Conservation (phyloP, 2,888 invertebrate genomes). For the Ommatoiulus sabulosus region DNA sequence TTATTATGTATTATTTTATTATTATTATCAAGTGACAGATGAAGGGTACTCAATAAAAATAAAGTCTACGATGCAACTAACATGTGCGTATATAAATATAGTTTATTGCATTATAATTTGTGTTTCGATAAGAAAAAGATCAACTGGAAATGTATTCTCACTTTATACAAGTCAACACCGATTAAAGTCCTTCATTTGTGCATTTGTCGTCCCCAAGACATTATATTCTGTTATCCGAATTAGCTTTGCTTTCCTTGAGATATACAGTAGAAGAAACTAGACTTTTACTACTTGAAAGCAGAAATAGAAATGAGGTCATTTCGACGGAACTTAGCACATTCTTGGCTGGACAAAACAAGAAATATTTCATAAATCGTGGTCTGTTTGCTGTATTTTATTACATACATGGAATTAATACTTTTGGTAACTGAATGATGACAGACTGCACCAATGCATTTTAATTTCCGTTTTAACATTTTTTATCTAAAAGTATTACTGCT, state of each 20-base stretch:
- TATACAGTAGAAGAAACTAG: neutral
- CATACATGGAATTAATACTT: no score
- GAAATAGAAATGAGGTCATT: conserved; percentile 21
- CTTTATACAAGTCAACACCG: neutral
- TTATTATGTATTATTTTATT: no score
- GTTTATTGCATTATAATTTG: conserved; percentile 35
- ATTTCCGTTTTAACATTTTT: no score
- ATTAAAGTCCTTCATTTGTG: neutral
- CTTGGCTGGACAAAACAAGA: neutral
- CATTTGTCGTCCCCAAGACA: neutral
- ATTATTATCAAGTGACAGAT: no score
- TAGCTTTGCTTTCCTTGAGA: neutral
- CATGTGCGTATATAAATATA: conserved; percentile 25
- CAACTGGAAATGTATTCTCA: conserved; percentile 6
- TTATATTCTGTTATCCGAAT: neutral
- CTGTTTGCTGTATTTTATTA: no score
- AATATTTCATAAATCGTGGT: no score
- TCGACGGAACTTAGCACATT: neutral
- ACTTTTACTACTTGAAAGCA: conserved; percentile 32
- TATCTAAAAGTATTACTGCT: no score
- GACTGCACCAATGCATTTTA: no score
- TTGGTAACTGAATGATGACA: no score
- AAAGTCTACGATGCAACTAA: neutral
- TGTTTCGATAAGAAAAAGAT: conserved; percentile 36
- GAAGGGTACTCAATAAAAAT: neutral